These are phyloP conservation scores for Pachypanchax playfairii DNA, from an alignment of 2,113 vertebrate species.

Conservation along the genomic window DNA sequence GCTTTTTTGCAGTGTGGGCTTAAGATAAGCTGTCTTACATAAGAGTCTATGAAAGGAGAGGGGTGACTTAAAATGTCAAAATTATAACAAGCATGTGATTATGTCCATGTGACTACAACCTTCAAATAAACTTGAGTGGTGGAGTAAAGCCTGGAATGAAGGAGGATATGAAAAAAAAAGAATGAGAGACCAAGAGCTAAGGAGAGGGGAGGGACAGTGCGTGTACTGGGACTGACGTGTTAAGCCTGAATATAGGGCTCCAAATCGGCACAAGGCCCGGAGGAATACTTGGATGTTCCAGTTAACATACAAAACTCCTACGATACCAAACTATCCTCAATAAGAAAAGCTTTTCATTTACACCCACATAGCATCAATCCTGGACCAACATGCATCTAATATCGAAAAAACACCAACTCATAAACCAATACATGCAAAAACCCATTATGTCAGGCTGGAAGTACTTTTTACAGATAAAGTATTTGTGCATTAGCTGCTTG, in stretches of 20 bases:
- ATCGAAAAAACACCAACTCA: too few relatives aligned
- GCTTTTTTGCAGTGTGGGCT: slow-evolving; percentile 26
- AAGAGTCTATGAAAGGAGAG: slow-evolving; percentile 39
- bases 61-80: slow-evolving; percentile 46
- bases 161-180: background rate
- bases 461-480: too few relatives aligned
- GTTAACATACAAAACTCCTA: slow-evolving; percentile 51
- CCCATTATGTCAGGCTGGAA: too few relatives aligned
- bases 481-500: too few relatives aligned
- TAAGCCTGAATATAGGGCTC: slow-evolving; percentile 72
- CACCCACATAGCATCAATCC: slow-evolving; percentile 18
- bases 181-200: background rate
- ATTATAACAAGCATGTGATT: slow-evolving; percentile 40
- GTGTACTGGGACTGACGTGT: slow-evolving; percentile 47
- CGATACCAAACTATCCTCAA: slow-evolving; percentile 23
- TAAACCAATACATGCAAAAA: too few relatives aligned
- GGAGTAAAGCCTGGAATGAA: slow-evolving; percentile 10
- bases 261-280: slow-evolving; percentile 73
- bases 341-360: slow-evolving; percentile 24
- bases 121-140: slow-evolving; percentile 9
- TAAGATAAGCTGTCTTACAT: slow-evolving; percentile 51
- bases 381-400: too few relatives aligned
- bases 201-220: slow-evolving; percentile 3
- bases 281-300: slow-evolving; percentile 69
- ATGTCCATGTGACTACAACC: slow-evolving; percentile 37